A percentile compares a stretch with the other conserved stretches of the same genome.
phyloP scores from a whole-genome alignment of 1,140 invertebrate genomes.

The Hesperophylax magnus region DNA sequence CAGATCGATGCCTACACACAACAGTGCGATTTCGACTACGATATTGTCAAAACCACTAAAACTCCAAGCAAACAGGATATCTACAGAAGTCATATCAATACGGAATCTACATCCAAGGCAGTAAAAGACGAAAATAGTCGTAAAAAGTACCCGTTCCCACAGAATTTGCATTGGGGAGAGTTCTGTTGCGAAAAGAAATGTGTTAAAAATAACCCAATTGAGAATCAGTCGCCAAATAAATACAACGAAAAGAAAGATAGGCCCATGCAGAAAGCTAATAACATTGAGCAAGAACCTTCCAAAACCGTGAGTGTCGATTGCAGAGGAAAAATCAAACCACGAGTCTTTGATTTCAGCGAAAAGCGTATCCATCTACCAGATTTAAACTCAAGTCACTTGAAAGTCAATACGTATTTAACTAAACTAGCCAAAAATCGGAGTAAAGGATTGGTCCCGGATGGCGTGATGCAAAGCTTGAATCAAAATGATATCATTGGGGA shows the following conservation, averaged over 20 bases:
- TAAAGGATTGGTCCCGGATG: conserved; percentile 59
- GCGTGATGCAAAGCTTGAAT: conserved; percentile 41
- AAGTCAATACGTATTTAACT: conserved; percentile 63
- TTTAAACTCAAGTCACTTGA: conserved; percentile 64
- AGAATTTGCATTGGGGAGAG: conserved; percentile 49
- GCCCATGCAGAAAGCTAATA: conserved; percentile 5
- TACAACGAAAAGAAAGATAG: conserved; percentile 48
- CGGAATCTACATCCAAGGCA: neutral
- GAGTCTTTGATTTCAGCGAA: conserved; percentile 54
- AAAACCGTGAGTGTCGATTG: conserved; percentile 48
- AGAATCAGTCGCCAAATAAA: conserved; percentile 28
- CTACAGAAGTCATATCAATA: neutral
- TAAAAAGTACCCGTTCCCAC: conserved; percentile 41
- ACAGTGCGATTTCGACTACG: conserved; percentile 35
- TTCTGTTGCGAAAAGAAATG: conserved; percentile 56
- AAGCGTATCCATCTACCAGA: conserved; percentile 53
- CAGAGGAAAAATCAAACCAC: conserved; percentile 52
- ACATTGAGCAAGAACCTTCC: conserved; percentile 39
- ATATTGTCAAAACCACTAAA: conserved; percentile 39
- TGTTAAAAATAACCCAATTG: conserved; percentile 40
- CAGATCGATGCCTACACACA: conserved; percentile 46
- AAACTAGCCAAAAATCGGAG: conserved; percentile 64
- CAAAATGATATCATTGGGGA: conserved; percentile 56
- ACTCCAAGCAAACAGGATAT: conserved; percentile 14
- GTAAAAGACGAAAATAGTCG: conserved; percentile 23